Conservation (phyloP, 2,797 vertebrate genomes). For the Acanthurus leucopareius region DNA sequence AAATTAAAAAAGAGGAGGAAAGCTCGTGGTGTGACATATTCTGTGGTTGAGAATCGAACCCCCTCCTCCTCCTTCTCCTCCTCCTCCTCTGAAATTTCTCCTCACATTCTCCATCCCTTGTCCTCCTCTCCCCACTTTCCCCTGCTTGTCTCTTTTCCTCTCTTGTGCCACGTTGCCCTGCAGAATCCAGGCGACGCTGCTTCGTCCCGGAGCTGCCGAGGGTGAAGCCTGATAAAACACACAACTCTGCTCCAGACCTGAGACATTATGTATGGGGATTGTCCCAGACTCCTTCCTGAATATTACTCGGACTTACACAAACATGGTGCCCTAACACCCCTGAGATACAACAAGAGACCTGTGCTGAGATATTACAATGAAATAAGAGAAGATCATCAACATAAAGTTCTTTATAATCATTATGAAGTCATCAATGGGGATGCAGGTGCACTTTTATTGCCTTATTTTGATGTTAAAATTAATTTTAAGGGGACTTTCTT, state of each 20-base stretch:
- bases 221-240: conserved; percentile 55
- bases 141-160: conserved; percentile 63
- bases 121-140: conserved; percentile 60
- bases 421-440: neutral
- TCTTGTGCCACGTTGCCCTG: conserved; percentile 79
- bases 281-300: conserved; percentile 10
- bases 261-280: conserved; percentile 28
- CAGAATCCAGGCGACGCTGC: conserved; percentile 50
- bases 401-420: conserved; percentile 21
- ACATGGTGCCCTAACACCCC: neutral
- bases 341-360: neutral
- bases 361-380: neutral
- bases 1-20: conserved; percentile 50
- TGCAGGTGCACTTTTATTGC: conserved; percentile 12
- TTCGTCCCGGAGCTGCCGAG: conserved; percentile 41
- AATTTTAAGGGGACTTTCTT: neutral
- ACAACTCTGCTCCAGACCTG: conserved; percentile 3
- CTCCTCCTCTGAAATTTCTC: conserved; percentile 22
- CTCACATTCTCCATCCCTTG: conserved; percentile 64
- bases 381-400: neutral
- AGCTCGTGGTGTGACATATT: conserved; percentile 69
- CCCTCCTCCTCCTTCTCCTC: conserved; percentile 2
- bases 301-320: neutral
- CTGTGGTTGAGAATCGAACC: conserved; percentile 58
- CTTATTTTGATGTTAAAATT: neutral